Evolutionary conservation across 2,113 vertebrate genomes (phyloP).

Genomic region (Cynoglossus semilaevis): DNA sequence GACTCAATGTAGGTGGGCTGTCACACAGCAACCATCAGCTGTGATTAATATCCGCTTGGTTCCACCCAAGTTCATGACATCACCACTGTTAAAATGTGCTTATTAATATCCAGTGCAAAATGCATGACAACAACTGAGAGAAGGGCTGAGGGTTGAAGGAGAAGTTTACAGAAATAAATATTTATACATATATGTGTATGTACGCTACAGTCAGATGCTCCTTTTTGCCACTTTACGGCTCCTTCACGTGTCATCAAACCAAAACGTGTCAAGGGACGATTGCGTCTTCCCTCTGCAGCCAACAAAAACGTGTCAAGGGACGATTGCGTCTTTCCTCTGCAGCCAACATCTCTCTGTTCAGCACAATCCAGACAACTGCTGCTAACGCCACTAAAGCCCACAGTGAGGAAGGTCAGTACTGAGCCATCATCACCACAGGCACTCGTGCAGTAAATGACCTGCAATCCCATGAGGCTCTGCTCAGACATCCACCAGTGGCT

Average conservation of each 20-base stretch:
- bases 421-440: conserved; percentile 26
- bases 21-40: conserved; percentile 27
- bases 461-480: conserved; percentile 2
- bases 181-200: no score
- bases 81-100: conserved; percentile 7
- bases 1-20: conserved; percentile 22
- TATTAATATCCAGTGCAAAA: background rate
- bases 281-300: no score
- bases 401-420: conserved; percentile 11
- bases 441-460: conserved; percentile 44
- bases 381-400: background rate
- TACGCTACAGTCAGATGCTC: no score
- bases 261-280: no score
- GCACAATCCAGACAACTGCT: conserved; percentile 11
- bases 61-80: conserved; percentile 19
- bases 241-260: no score
- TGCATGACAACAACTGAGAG: conserved; percentile 23
- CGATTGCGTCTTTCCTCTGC: no score
- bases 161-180: no score
- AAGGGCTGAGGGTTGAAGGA: background rate
- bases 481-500: conserved; percentile 18
- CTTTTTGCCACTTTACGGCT: no score
- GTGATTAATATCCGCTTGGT: conserved; percentile 45
- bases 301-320: no score
- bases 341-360: no score